phyloP scores from a whole-genome alignment of 2,888 invertebrate species.

The Gymnocheta viridis region DNA sequence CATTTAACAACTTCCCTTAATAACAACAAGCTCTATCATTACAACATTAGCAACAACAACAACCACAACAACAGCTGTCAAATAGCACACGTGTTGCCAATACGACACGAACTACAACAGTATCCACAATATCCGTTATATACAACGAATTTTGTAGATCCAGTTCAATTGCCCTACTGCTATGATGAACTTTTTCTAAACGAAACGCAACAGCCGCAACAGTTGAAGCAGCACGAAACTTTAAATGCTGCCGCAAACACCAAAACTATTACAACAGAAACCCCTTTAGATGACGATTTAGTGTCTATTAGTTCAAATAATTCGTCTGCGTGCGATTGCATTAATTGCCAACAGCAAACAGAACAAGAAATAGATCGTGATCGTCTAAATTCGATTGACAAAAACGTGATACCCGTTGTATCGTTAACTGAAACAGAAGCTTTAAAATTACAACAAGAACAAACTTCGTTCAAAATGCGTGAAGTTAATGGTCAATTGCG shows the following conservation, averaged over 20 bases:
- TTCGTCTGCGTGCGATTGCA: slow-evolving; percentile 59
- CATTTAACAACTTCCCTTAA: slow-evolving; percentile 24
- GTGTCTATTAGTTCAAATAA: slow-evolving; percentile 55
- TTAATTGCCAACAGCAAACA: slow-evolving; percentile 61
- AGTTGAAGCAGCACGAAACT: slow-evolving; percentile 5
- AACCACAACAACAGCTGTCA: background rate
- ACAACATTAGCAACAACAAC: slow-evolving; percentile 42
- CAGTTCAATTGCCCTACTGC: slow-evolving; percentile 37
- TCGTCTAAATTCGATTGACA: slow-evolving; percentile 1
- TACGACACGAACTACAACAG: too few relatives aligned
- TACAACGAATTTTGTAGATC: slow-evolving; percentile 38
- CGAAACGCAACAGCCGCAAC: slow-evolving; percentile 4
- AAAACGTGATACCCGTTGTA: slow-evolving; percentile 30
- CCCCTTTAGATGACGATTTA: slow-evolving; percentile 38
- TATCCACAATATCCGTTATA: slow-evolving; percentile 42
- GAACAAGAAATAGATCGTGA: slow-evolving; percentile 33
- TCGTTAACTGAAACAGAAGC: slow-evolving; percentile 31
- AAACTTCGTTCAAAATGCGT: slow-evolving; percentile 78
- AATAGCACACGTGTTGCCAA: slow-evolving; percentile 19
- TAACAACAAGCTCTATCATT: slow-evolving; percentile 31
- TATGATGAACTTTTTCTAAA: slow-evolving; percentile 59
- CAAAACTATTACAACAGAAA: background rate
- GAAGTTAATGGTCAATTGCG: slow-evolving; percentile 82
- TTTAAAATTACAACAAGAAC: background rate
- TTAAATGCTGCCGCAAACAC: background rate